phyloP scores from a whole-genome alignment of 1,140 invertebrate species.

The Drosophila nebulosa region DNA sequence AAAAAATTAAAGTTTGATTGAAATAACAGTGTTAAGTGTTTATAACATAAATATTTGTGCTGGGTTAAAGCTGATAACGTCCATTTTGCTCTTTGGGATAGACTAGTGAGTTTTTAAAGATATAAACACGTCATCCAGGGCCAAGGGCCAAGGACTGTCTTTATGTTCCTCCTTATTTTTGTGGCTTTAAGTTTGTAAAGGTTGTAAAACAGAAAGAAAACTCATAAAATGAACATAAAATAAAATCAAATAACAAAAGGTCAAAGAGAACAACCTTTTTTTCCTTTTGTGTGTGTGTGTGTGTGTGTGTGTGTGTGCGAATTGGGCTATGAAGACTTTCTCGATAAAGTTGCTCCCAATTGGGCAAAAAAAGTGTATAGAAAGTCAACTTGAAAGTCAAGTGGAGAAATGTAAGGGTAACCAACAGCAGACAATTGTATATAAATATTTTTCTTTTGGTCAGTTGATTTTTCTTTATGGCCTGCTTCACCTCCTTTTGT shows the following conservation, averaged over 20 bases:
- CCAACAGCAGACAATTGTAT: not conserved
- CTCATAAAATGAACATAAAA: conserved; percentile 43
- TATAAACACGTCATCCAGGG: not conserved
- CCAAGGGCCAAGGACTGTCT: not conserved
- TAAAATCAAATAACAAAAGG: conserved; percentile 15
- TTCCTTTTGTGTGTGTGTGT: conserved; percentile 11
- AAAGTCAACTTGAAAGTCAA: not conserved
- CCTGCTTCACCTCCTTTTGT: not conserved
- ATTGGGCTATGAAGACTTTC: not conserved
- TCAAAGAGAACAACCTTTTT: conserved; percentile 12
- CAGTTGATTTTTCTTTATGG: not conserved
- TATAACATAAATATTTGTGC: not conserved
- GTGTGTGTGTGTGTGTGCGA: not conserved
- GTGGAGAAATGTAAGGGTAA: not conserved
- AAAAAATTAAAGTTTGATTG: not conserved
- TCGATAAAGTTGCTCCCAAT: not conserved
- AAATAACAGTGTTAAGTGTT: not conserved
- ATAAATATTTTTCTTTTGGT: conserved; percentile 1
- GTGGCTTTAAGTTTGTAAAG: conserved; percentile 25
- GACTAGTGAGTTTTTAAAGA: not conserved
- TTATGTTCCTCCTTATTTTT: not conserved
- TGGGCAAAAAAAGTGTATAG: not conserved
- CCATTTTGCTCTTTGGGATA: not conserved
- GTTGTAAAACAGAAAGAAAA: conserved; percentile 32
- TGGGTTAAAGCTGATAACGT: not conserved